phyloP scores from a whole-genome alignment of 2,797 vertebrate species.

The Balearica regulorum region DNA sequence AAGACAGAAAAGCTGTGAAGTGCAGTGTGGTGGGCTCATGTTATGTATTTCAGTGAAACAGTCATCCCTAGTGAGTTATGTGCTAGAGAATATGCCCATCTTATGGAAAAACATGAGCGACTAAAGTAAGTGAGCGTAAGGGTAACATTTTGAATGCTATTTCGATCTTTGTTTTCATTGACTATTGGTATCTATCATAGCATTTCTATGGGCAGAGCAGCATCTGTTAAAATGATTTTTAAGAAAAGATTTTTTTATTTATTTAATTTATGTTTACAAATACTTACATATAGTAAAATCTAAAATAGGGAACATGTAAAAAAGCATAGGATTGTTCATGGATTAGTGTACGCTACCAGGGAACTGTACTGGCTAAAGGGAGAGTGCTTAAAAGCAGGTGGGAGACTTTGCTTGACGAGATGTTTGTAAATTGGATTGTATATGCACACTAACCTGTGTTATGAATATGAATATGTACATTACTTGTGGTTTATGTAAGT shows the following conservation, averaged over 20 bases:
- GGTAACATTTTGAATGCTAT: not conserved
- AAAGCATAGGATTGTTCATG: not conserved
- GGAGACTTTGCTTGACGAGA: not conserved
- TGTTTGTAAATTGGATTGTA: not conserved
- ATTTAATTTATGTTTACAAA: not conserved
- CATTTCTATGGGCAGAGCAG: not conserved
- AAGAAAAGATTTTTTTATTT: not conserved
- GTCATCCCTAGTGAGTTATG: not conserved
- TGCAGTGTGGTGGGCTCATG: not conserved
- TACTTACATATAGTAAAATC: not conserved
- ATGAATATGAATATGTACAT: not conserved
- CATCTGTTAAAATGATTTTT: not conserved
- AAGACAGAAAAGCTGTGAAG: not conserved
- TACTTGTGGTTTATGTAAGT: not conserved
- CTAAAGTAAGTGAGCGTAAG: not conserved
- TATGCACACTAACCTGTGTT: not conserved
- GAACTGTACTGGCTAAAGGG: not conserved
- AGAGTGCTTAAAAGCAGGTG: not conserved
- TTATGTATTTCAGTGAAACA: not conserved
- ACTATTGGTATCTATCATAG: not conserved
- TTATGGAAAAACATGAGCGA: not conserved
- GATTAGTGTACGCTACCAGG: rapidly evolving
- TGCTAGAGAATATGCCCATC: not conserved
- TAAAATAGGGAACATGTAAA: not conserved
- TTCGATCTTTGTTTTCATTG: not conserved